Conservation (phyloP, 2,797 vertebrate genomes). For the Echiichthys vipera region DNA sequence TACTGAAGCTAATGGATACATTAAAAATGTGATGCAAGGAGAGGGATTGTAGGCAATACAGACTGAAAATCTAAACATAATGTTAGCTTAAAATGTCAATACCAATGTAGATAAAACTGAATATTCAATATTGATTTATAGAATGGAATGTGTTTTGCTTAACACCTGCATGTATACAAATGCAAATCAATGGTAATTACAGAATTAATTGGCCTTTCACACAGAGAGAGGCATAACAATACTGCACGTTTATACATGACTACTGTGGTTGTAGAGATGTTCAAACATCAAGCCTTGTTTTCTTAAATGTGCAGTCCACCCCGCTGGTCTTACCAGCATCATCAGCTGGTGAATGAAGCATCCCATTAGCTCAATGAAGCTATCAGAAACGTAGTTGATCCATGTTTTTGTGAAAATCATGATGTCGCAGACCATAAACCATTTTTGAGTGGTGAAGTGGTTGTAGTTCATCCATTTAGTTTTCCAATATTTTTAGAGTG, state of each 20-base stretch:
- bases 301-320: too few relatives aligned
- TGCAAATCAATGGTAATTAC: background rate
- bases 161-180: background rate
- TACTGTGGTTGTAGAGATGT: too few relatives aligned
- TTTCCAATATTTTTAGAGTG: slow-evolving; percentile 9
- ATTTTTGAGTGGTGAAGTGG: too few relatives aligned
- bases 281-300: too few relatives aligned
- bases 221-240: background rate
- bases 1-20: background rate
- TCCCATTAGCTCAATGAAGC: too few relatives aligned
- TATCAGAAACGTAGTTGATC: too few relatives aligned
- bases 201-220: background rate
- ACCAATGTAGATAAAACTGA: background rate
- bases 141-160: background rate
- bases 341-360: too few relatives aligned
- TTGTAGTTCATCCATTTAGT: background rate
- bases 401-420: too few relatives aligned
- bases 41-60: background rate
- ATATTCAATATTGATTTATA: background rate
- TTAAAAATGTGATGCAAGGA: background rate
- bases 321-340: too few relatives aligned
- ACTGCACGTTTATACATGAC: too few relatives aligned
- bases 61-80: background rate
- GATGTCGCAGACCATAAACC: too few relatives aligned
- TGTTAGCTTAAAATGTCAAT: background rate